Evolutionary conservation across 2,113 vertebrate genomes (phyloP).

Genomic region (Hymenochirus boettgeri): DNA sequence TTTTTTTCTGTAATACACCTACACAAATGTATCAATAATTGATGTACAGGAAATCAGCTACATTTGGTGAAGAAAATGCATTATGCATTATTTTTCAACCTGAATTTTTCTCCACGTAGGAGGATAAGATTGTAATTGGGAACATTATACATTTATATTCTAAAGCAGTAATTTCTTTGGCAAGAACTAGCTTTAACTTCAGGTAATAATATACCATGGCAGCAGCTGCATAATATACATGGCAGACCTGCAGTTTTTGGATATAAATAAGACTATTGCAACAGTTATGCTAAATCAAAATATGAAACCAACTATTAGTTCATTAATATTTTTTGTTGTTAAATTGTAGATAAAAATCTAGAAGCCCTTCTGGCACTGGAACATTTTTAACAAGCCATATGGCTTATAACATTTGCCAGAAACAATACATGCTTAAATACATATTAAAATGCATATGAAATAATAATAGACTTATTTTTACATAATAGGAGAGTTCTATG

Average conservation of each 20-base stretch:
- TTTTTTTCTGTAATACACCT: slow-evolving; percentile 19
- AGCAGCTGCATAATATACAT: slow-evolving; percentile 19
- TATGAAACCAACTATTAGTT: slow-evolving; percentile 10
- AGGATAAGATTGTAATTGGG: slow-evolving; percentile 33
- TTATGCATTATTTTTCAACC: slow-evolving; percentile 35
- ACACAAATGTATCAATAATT: slow-evolving; percentile 35
- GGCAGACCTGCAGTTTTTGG: slow-evolving; percentile 1
- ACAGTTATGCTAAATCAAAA: slow-evolving; percentile 14
- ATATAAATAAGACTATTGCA: slow-evolving; percentile 15
- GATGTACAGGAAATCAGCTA: slow-evolving; percentile 9
- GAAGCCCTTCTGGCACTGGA: not conserved
- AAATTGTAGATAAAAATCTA: not conserved
- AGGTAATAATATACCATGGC: slow-evolving; percentile 30
- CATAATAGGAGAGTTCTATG: no score
- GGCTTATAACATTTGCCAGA: no score
- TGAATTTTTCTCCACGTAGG: slow-evolving; percentile 17
- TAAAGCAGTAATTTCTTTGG: slow-evolving; percentile 30
- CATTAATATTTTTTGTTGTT: slow-evolving; percentile 14
- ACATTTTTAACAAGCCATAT: not conserved
- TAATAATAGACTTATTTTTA: no score
- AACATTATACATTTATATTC: slow-evolving; percentile 29
- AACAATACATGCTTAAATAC: no score
- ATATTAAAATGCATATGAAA: no score
- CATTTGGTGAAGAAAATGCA: slow-evolving; percentile 28
- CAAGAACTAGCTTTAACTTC: slow-evolving; percentile 14